These are phyloP conservation scores for Pseudorhiza aurosa DNA, from an alignment of 30 jellyfish, hydroid and myxozoan species.

Conservation along the genomic window DNA sequence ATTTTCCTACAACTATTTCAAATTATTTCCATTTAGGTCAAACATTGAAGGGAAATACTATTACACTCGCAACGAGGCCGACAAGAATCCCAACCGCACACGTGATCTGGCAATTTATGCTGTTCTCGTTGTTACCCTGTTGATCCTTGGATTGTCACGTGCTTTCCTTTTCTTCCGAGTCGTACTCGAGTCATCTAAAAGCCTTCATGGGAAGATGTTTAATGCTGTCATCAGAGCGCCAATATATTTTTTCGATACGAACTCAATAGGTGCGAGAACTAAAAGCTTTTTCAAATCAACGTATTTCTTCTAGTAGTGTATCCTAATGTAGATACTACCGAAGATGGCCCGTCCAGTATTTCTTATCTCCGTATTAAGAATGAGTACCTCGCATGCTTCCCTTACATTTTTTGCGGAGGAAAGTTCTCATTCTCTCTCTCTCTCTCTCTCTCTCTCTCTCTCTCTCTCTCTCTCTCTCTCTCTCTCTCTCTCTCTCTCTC, in stretches of 20 bases:
- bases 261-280: conserved; percentile 63
- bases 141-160: conserved; percentile 77
- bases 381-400: no score
- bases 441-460: neutral
- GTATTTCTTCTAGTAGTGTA: no score
- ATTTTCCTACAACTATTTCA: no score
- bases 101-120: conserved; percentile 69
- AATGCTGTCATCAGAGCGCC: conserved; percentile 79
- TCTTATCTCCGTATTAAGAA: no score
- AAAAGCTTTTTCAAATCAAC: no score
- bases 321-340: no score
- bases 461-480: no score
- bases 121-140: conserved; percentile 44
- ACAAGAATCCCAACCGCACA: conserved; percentile 39
- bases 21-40: conserved; percentile 55
- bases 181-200: conserved; percentile 61
- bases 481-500: no score
- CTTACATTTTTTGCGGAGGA: no score
- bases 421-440: conserved; percentile 3
- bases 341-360: no score
- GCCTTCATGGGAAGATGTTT: conserved; percentile 75
- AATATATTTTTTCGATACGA: conserved; percentile 80
- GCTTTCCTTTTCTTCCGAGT: conserved; percentile 83
- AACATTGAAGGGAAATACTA: conserved; percentile 54
- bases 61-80: conserved; percentile 49